Conservation (phyloP, 2,888 invertebrate species). For the Oscheius myriophilus region DNA sequence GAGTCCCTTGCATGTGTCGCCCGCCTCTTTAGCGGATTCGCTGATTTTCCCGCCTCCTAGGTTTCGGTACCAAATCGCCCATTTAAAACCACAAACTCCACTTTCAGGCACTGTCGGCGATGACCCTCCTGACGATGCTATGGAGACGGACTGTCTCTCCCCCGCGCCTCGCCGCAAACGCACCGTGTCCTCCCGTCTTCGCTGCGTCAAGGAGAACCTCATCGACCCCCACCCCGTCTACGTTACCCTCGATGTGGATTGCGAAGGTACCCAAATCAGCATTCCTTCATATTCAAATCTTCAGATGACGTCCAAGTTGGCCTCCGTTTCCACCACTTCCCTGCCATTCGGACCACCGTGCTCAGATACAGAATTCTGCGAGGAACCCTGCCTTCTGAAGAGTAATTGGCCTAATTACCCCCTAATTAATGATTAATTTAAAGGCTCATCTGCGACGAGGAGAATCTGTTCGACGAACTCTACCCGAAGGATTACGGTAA, state of each 20-base stretch:
- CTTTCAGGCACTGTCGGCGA: too few species aligned
- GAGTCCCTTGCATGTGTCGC: too few species aligned
- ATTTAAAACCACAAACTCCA: too few species aligned
- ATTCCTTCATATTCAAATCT: neutral
- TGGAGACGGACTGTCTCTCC: neutral
- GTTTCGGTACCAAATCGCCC: too few species aligned
- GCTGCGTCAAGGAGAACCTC: neutral
- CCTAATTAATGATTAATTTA: too few species aligned
- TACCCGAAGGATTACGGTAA: conserved; percentile 41
- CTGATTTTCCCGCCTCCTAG: too few species aligned
- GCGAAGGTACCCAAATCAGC: neutral
- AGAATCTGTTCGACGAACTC: conserved; percentile 42
- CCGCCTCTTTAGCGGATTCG: too few species aligned
- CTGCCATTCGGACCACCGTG: conserved; percentile 6
- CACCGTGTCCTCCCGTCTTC: conserved; percentile 2
- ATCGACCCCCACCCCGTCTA: conserved; percentile 10
- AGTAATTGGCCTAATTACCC: neutral
- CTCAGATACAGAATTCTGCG: neutral
- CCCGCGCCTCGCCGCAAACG: neutral
- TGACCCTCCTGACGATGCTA: neutral
- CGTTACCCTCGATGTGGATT: neutral
- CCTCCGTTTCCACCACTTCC: conserved; percentile 6
- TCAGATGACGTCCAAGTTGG: conserved; percentile 5
- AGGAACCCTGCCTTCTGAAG: neutral
- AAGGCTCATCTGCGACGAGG: conserved; percentile 6